Percentiles rank a stretch among this genome's conserved stretches.
phyloP scores from a whole-genome alignment of 2,888 invertebrate species.

The Dorcus parallelipipedus region DNA sequence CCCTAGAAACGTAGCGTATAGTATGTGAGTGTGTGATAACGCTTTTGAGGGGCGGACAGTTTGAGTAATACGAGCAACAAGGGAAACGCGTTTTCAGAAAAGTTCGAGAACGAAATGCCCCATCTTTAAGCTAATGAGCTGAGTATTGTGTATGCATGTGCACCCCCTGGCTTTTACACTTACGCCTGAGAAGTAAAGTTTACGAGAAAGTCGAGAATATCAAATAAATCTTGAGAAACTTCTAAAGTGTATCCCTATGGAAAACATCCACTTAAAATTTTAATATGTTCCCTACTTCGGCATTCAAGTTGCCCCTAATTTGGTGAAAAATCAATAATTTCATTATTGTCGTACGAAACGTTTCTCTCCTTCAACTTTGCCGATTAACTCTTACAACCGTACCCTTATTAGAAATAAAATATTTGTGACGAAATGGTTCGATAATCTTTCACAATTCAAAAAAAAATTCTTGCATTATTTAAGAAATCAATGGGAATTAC shows the following conservation, averaged over 20 bases:
- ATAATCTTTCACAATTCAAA: no score
- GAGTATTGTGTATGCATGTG: no score
- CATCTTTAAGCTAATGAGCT: neutral
- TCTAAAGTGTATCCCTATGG: slow-evolving; percentile 21
- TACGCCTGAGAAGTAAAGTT: neutral
- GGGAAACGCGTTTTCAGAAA: neutral
- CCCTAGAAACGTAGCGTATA: slow-evolving; percentile 42
- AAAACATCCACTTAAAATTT: slow-evolving; percentile 40
- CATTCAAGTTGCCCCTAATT: slow-evolving; percentile 37
- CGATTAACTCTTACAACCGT: slow-evolving; percentile 17
- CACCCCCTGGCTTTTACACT: no score
- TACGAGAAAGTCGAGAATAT: slow-evolving; percentile 10
- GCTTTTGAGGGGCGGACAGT: slow-evolving; percentile 42
- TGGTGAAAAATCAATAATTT: slow-evolving; percentile 39
- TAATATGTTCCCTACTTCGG: slow-evolving; percentile 36
- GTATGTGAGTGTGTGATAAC: slow-evolving; percentile 48
- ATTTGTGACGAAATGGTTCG: no score
- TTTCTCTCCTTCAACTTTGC: slow-evolving; percentile 16
- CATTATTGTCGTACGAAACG: slow-evolving; percentile 34
- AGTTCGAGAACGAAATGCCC: neutral
- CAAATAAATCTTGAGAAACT: slow-evolving; percentile 17
- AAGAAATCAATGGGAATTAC: no score
- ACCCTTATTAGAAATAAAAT: neutral
- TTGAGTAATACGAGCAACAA: slow-evolving; percentile 16
- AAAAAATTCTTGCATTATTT: no score